Base-by-base conservation (phyloP, 2,797 vertebrate genomes). In the Miichthys miiuy region DNA sequence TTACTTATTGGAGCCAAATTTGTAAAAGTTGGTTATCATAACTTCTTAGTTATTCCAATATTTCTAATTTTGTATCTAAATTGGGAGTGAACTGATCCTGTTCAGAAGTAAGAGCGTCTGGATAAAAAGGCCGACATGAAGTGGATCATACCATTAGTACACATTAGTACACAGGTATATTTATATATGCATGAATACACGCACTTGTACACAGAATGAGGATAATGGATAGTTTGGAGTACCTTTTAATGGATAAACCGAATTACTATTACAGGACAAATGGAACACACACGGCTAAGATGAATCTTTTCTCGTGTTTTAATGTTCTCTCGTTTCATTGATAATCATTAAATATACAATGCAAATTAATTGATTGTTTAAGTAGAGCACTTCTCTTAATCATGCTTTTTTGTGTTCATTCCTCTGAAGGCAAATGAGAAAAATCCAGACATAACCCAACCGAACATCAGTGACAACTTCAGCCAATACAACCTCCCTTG, bases 181-280 rank as follows among this genome's bases (percentile, higher is more conserved):
- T n/a, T 11, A 60, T 17, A 48, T 20, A 20, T n/a, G 18, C 62
- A 48, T n/a, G 25, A 30, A 50, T 2, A 65, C 46, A 30, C 25
- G 16, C 30, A 17, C 65, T 7, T 17, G 2, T 25, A 13, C 3
- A 30, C 4, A n/a, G 17, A 16, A 69, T 50, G n/a, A 50, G 44
- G 8, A 38, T 65, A 75, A 75, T 67, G 21, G 64, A 58, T 21
- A 38, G 25, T 48, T 3, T 42, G 3, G 16, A 56, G 52, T 14
- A n/a, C 10, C 47, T 46, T 44, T 52, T 52, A 34, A 52, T 46
- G 44, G 61, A 52, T 25, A 18, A 65, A 64, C 9, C 25, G 2
- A 42, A 64, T 57, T 42, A 42, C 30, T 21, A 16, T 38, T 10
- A 10, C 10, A 5, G 34, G 12, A 16, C 44, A 71, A 65, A 64